Evolutionary conservation across 92 coral and sea anemone species (phyloP).

Genomic region (Palythoa heliodiscus): DNA sequence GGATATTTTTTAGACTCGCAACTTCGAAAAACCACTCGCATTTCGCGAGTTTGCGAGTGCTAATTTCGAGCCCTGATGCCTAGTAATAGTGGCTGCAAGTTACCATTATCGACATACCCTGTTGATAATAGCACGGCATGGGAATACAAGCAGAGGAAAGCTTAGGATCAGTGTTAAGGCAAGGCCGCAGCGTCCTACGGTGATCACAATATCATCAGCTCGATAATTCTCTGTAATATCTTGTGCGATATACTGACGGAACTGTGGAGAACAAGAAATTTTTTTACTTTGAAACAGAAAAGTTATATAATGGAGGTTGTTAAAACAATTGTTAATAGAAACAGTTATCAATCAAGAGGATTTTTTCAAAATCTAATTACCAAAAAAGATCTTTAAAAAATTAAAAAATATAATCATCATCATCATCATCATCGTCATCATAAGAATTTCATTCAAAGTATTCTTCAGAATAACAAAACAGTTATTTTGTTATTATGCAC

Average conservation of each 20-base stretch:
- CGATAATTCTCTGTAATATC: constrained; percentile 82
- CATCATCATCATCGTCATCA: not conserved
- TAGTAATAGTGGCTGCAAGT: no score
- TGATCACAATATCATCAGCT: constrained; percentile 65
- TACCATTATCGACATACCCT: constrained; percentile 52
- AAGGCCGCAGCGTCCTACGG: constrained; percentile 80
- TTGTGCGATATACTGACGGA: constrained; percentile 74
- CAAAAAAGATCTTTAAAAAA: no score
- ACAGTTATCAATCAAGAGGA: no score
- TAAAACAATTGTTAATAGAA: no score
- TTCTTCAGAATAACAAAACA: not conserved
- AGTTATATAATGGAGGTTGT: no score
- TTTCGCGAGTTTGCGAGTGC: no score
- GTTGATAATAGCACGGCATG: constrained; percentile 78
- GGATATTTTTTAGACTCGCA: no score
- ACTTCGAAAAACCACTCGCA: no score
- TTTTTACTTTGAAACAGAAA: not conserved
- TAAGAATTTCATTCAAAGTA: not conserved
- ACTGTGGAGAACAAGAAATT: constrained; percentile 47
- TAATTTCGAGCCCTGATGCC: no score
- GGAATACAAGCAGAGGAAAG: constrained; percentile 85
- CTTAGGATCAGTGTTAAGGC: constrained; percentile 77
- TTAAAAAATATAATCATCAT: no score
- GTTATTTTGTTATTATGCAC: not conserved
- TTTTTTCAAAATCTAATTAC: no score